These are phyloP conservation scores for Lissocephala sabroskyi DNA, from an alignment of 2,888 invertebrate species.

Conservation along the genomic window DNA sequence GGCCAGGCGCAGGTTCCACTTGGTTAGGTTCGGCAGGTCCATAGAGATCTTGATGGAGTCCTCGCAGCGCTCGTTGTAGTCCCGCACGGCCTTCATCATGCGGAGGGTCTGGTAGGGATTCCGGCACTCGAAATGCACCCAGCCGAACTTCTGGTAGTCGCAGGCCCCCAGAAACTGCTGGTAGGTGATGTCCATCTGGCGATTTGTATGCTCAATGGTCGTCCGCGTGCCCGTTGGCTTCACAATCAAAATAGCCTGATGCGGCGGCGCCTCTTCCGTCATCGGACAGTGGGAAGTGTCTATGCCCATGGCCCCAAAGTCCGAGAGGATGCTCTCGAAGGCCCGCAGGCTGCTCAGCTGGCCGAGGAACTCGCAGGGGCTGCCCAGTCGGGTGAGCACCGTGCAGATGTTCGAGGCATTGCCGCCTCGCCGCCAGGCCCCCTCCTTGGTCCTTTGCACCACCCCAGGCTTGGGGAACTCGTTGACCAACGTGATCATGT, in stretches of 20 bases:
- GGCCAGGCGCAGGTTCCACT: slow-evolving; percentile 73
- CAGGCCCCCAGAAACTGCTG: slow-evolving; percentile 73
- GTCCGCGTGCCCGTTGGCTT: slow-evolving; percentile 75
- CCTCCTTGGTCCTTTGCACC: slow-evolving; percentile 75
- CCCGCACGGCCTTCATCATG: slow-evolving; percentile 75
- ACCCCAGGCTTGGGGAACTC: slow-evolving; percentile 76
- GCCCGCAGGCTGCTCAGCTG: slow-evolving; percentile 73
- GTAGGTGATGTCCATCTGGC: slow-evolving; percentile 70
- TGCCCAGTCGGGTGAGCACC: slow-evolving; percentile 76
- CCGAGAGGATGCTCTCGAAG: slow-evolving; percentile 74
- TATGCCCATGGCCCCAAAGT: slow-evolving; percentile 75
- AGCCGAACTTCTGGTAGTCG: slow-evolving; percentile 74
- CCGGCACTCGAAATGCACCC: slow-evolving; percentile 81
- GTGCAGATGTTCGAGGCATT: slow-evolving; percentile 80
- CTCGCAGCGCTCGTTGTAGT: slow-evolving; percentile 69
- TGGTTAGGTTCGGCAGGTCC: slow-evolving; percentile 76
- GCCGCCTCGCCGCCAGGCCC: slow-evolving; percentile 79
- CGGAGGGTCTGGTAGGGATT: slow-evolving; percentile 73
- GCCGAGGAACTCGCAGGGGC: slow-evolving; percentile 76
- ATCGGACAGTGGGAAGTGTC: slow-evolving; percentile 74
- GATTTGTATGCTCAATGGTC: slow-evolving; percentile 76
- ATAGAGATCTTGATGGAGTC: slow-evolving; percentile 74
- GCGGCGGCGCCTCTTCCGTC: slow-evolving; percentile 73
- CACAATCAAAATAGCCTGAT: slow-evolving; percentile 76
- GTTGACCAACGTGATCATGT: slow-evolving; percentile 76